Conservation (phyloP, 1,140 invertebrate genomes). For the Meteorus sp. region DNA sequence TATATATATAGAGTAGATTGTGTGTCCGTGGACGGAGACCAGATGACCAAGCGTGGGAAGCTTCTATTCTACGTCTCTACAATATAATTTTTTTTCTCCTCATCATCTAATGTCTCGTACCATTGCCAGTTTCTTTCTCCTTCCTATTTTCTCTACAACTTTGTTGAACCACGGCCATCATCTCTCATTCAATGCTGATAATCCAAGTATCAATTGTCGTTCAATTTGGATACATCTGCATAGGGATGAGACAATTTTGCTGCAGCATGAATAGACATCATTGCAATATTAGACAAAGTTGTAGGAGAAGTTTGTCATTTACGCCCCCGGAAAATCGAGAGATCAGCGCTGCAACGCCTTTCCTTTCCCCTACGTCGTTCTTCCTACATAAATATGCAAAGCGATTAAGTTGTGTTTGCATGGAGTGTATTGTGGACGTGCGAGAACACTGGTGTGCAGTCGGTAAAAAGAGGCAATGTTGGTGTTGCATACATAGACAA, state of each 20-base stretch:
- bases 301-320: conserved; percentile 12
- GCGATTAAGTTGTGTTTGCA: conserved; percentile 32
- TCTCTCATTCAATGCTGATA: no score
- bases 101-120: not conserved
- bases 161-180: no score
- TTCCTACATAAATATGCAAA: conserved; percentile 34
- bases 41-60: conserved; percentile 60
- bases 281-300: not conserved
- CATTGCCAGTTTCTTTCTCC: conserved; percentile 10
- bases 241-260: no score
- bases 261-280: no score
- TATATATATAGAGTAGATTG: no score
- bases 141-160: not conserved
- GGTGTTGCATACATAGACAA: no score
- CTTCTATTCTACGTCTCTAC: conserved; percentile 26
- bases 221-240: no score
- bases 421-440: conserved; percentile 4
- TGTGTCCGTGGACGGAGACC: conserved; percentile 43
- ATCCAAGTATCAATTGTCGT: no score
- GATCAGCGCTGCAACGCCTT: conserved; percentile 34
- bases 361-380: conserved; percentile 11
- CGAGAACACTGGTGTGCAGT: not conserved
- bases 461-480: not conserved
- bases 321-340: conserved; percentile 44
- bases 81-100: conserved; percentile 8